Conservation (phyloP, 23 tunicate species). For the Trididemnum nubilum region DNA sequence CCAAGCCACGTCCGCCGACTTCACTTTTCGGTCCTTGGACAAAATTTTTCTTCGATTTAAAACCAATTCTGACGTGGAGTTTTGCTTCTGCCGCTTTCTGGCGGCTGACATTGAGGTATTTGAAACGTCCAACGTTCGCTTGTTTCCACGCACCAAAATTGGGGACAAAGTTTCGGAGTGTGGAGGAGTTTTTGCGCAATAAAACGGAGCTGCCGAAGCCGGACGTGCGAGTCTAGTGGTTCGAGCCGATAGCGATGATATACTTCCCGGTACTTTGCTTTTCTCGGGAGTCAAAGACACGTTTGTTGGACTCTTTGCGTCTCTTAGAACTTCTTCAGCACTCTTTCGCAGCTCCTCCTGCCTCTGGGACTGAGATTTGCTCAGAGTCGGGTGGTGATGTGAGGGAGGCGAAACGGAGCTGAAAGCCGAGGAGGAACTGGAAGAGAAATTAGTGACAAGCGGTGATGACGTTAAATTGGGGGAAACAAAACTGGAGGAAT, state of each 20-base stretch:
- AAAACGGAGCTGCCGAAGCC: constrained; percentile 40
- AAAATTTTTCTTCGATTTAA: constrained; percentile 48
- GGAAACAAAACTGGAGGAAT: constrained; percentile 19
- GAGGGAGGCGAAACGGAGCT: constrained; percentile 27
- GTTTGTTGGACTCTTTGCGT: constrained; percentile 22
- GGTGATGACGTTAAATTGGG: constrained; percentile 65
- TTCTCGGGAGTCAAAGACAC: constrained; percentile 56
- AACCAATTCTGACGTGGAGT: constrained; percentile 30
- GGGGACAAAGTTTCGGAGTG: constrained; percentile 13
- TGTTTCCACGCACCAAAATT: constrained; percentile 56
- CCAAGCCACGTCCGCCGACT: constrained; percentile 75
- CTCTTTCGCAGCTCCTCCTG: constrained; percentile 34
- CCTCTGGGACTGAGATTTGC: not conserved
- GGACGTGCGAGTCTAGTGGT: constrained; percentile 25
- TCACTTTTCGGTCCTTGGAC: constrained; percentile 61
- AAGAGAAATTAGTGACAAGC: constrained; percentile 34
- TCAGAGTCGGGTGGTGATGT: not conserved
- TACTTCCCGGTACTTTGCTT: constrained; percentile 67
- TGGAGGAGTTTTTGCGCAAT: constrained; percentile 29
- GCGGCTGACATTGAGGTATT: constrained; percentile 20
- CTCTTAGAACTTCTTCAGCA: constrained; percentile 46
- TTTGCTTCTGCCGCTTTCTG: constrained; percentile 61
- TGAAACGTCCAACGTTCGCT: constrained; percentile 65
- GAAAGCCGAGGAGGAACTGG: constrained; percentile 52
- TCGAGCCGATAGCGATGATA: constrained; percentile 55